Base-by-base conservation (phyloP, 2,113 vertebrate genomes). In the Cranoglanis bouderius region DNA sequence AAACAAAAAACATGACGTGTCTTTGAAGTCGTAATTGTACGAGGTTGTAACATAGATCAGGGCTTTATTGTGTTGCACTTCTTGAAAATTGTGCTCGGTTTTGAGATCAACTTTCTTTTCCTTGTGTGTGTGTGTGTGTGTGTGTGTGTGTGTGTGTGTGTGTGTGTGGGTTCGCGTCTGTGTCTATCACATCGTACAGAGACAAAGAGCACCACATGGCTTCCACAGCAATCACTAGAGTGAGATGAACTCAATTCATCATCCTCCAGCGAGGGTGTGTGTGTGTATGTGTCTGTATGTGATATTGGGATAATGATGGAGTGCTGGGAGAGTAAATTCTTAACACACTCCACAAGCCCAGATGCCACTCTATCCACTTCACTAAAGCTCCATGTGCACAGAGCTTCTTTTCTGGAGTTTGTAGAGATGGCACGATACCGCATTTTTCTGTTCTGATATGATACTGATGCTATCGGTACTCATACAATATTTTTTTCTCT, bases 171-270 rank as follows among this genome's bases (percentile, higher is more conserved):
- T 82, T 57, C 13, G n/a, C 16, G 65, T 57, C 51, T 82, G 65
- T 88, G 84, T 75, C 88, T 87, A 86, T 91, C 90, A 89, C 78
- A 88, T 89, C 32, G 59, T 87, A 83, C 85, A 35, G 77, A 88
- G 86, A 91, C 88, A 89, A 70, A 86, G 86, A 89, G 90, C 90
- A 91, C 88, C 90, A 89, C 89, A 90, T 90, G 87, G 89, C 82
- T 91, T 90, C 89, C 38, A 84, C 85, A 77, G 86, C 87, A 91
- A 86, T 90, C 87, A 83, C 88, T 72, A 88, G 89, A 83, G 82
- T 85, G 86, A 91, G 90, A 91, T 91, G 90, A 91, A 87, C 83
- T 82, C 90, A 88, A 91, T 91, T 91, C 86, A 91, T 91, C 90
- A 91, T 84, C 83, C 83, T 78, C 74, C 59, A 85, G 82, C 82